phyloP scores from a whole-genome alignment of 2,113 vertebrate genomes.

The Saccopteryx leptura region DNA sequence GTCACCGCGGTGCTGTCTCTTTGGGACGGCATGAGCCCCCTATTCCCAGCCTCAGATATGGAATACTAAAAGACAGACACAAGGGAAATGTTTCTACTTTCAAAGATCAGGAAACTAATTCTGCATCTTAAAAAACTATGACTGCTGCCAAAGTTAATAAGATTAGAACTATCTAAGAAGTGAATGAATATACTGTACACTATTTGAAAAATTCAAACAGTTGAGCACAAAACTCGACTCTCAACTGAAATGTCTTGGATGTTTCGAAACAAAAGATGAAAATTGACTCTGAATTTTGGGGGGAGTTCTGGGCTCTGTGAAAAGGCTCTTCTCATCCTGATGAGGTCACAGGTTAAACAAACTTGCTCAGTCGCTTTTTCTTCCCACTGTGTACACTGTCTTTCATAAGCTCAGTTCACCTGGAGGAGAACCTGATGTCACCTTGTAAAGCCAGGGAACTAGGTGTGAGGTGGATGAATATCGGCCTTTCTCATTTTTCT shows the following conservation, averaged over 20 bases:
- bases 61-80: background rate
- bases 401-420: background rate
- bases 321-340: background rate
- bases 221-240: background rate
- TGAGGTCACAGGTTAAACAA: background rate
- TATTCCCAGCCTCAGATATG: background rate
- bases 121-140: background rate
- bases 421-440: background rate
- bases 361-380: background rate
- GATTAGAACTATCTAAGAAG: background rate
- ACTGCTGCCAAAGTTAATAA: background rate
- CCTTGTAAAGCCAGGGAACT: background rate
- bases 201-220: background rate
- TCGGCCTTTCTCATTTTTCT: background rate
- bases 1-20: background rate
- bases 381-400: background rate
- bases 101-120: background rate
- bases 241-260: background rate
- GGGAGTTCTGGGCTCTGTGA: background rate
- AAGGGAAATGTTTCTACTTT: background rate
- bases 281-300: background rate
- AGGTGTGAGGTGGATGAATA: background rate
- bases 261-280: constrained; percentile 13
- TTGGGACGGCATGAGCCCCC: background rate
- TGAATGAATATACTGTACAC: background rate